Evolutionary conservation across 2,113 vertebrate genomes (phyloP).

Genomic region (Misgurnus anguillicaudatus): DNA sequence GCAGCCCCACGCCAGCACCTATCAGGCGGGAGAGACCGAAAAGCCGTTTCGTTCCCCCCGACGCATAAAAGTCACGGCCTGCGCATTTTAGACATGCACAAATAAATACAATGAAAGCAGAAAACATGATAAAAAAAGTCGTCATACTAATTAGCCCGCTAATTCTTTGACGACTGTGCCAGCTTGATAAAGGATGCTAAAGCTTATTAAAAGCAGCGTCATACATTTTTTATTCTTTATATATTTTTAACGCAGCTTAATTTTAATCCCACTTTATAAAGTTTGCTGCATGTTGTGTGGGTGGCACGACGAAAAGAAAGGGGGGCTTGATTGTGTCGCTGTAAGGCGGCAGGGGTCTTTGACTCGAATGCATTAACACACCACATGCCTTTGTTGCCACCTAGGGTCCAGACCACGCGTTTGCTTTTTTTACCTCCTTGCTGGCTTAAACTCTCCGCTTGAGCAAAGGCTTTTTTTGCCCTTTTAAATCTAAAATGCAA

Average conservation of each 20-base stretch:
- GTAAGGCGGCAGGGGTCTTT: conserved; percentile 34
- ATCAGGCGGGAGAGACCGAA: conserved; percentile 48
- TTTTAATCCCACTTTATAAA: conserved; percentile 67
- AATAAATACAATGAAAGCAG: conserved; percentile 60
- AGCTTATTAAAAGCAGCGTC: conserved; percentile 62
- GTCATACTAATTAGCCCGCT: conserved; percentile 68
- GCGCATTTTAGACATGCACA: conserved; percentile 37
- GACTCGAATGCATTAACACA: conserved; percentile 35
- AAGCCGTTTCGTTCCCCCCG: conserved; percentile 15
- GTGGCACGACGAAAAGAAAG: conserved; percentile 11
- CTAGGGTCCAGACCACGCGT: conserved; percentile 54
- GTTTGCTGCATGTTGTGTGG: conserved; percentile 48
- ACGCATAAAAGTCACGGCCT: conserved; percentile 43
- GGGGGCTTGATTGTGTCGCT: conserved; percentile 14
- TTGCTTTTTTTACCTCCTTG: not conserved
- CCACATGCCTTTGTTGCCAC: conserved; percentile 65
- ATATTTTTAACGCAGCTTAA: conserved; percentile 48
- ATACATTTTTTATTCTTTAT: conserved; percentile 64
- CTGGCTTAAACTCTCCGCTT: not conserved
- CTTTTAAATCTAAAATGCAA: conserved; percentile 56
- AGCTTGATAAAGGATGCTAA: conserved; percentile 66
- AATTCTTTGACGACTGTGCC: conserved; percentile 69
- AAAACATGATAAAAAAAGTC: conserved; percentile 68
- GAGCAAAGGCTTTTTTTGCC: conserved; percentile 21
- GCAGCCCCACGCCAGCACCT: conserved; percentile 39